Evolutionary conservation across 2,113 vertebrate genomes (phyloP), one percentile per base, ranked within the genome.

Genomic region (Larimichthys crocea): DNA sequence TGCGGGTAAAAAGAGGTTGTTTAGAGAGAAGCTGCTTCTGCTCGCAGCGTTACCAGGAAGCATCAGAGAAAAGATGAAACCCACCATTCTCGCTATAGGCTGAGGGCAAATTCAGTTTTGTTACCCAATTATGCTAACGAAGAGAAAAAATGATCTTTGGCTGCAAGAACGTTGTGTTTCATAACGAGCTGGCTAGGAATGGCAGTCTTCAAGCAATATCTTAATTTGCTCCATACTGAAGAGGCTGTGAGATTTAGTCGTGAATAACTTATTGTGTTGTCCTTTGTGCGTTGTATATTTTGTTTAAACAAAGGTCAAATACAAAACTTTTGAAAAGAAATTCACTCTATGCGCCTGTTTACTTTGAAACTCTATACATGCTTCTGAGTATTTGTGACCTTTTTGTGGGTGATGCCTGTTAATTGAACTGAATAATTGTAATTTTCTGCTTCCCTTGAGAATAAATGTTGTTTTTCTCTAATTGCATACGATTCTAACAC

Each of bases 71-170:
- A 87, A 94, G 91, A 94, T 94, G 81, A 93, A 95, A 92, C 82
- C 8, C 66, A 82, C 70, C 74, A 83, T 83, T 92, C 82, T 75
- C 76, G 80, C 84, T 87, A 84, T 70, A 86, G 79, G 91, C 90
- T 89, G 73, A 92, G 79, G 91, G 89, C 90, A 92, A 92, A 94
- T 92, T 91, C 89, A 91, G 89, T 92, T 92, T 92, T 87, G 84
- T 84, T 91, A 76, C 76, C 92, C 89, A 93, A 94, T 95, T 95
- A 94, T 92, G 90, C 83, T 94, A 93, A 93, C 93, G 26, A 92
- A 93, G 90, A 93, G 80, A 59, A 88, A 88, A 85, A 85, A 90
- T 89, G 15, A 84, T 91, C 80, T 80, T 80, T 70, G 72, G 80
- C 89, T 90, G 71, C 61, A 59, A 89, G 79, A 88, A 72, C 65